phyloP scores from a whole-genome alignment of 2,797 vertebrate genomes.

The Arrhamphus sclerolepis region DNA sequence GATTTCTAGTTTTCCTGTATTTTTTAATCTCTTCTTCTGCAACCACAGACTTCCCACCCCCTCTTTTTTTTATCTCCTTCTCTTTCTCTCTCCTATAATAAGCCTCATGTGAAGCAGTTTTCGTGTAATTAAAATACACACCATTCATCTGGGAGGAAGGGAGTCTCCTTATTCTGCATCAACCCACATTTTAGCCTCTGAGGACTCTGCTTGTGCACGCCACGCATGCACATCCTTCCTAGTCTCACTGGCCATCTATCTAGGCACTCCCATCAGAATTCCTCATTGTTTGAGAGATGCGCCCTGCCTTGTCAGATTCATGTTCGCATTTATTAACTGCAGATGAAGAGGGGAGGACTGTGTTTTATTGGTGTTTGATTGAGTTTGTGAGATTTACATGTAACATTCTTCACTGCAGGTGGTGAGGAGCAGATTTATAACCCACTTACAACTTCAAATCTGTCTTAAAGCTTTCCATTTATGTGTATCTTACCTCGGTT shows the following conservation, averaged over 20 bases:
- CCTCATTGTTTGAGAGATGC: conserved; percentile 50
- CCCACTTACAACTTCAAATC: neutral
- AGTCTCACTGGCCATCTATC: conserved; percentile 44
- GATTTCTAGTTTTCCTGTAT: conserved; percentile 36
- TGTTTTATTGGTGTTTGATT: conserved; percentile 13
- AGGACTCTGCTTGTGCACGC: conserved; percentile 49
- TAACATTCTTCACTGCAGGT: conserved; percentile 18
- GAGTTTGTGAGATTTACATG: conserved; percentile 3
- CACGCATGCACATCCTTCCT: conserved; percentile 31
- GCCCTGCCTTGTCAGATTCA: conserved; percentile 25
- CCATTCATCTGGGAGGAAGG: conserved; percentile 78
- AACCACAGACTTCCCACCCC: conserved; percentile 22
- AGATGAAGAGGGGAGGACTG: conserved; percentile 12
- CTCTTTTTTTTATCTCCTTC: conserved; percentile 18
- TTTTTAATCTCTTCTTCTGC: conserved; percentile 43
- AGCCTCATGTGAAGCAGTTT: conserved; percentile 60
- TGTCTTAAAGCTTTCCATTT: conserved; percentile 7
- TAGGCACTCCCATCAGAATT: conserved; percentile 43
- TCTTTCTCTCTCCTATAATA: conserved; percentile 60
- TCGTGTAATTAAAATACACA: conserved; percentile 79
- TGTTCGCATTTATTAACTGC: conserved; percentile 14
- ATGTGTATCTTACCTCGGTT: neutral
- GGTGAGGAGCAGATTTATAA: conserved; percentile 7
- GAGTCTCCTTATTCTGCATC: conserved; percentile 76
- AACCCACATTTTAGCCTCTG: conserved; percentile 71